phyloP scores from a whole-genome alignment of 92 coral and sea anemone species.

The Palythoa grandiflora region DNA sequence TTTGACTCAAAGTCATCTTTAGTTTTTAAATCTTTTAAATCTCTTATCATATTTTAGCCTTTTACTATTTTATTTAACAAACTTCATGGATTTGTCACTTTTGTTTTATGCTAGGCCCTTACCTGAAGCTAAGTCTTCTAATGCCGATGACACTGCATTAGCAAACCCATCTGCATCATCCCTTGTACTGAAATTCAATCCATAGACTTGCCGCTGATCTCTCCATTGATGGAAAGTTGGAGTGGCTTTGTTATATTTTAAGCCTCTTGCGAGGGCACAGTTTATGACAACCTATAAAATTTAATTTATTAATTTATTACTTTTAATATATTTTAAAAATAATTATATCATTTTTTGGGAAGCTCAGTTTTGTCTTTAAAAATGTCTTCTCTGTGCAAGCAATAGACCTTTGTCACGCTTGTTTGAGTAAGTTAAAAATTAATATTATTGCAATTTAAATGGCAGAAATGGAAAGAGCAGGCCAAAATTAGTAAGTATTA shows the following conservation, averaged over 20 bases:
- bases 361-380: neutral
- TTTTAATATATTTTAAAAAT: neutral
- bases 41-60: too few species aligned
- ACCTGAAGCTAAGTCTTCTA: constrained; percentile 71
- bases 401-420: too few species aligned
- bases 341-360: neutral
- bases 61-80: too few species aligned
- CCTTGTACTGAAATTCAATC: constrained; percentile 89
- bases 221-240: constrained; percentile 99
- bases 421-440: too few species aligned
- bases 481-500: too few species aligned
- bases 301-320: too few species aligned
- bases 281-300: constrained; percentile 88
- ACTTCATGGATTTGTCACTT: neutral
- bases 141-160: constrained; percentile 78
- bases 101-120: neutral
- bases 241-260: constrained; percentile 96
- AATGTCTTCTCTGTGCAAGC: neutral
- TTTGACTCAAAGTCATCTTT: too few species aligned
- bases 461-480: too few species aligned
- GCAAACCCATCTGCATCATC: constrained; percentile 93
- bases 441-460: too few species aligned
- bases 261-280: constrained; percentile 90
- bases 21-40: too few species aligned
- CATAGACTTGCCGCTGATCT: constrained; percentile 98